Base-by-base conservation (phyloP, 2,888 invertebrate genomes). In the Dexiosoma caninum region DNA sequence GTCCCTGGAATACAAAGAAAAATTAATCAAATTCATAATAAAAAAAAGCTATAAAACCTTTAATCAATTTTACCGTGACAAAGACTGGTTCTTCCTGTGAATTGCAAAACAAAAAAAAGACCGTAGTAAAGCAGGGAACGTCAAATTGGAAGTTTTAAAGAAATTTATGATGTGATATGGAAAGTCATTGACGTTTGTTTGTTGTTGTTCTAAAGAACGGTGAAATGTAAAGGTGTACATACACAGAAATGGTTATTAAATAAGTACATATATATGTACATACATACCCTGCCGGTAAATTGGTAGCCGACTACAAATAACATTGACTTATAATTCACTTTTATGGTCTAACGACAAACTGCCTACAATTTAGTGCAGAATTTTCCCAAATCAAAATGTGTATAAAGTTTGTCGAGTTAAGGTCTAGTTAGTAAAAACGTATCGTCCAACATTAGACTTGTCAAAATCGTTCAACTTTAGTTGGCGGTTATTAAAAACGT, bases 101-200 rank as follows among this genome's bases (percentile, higher is more conserved):
- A 16, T 12, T 19, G 10, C 32, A 44, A 46, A 9, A 44, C 19
- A 44, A 10, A 35, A 75, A 14, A 16, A 62, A 12, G 53, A 14
- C 7, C 19, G 16, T n/a, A 6, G 55, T 53, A 37, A 49, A 42
- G 5, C 27, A 51, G 27, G 42, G 14, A 64, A 66, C 46, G 44
- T 71, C 74, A 66, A 76, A 60, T 49, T 60, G 59, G 32, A 57
- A 59, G 49, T 76, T 80, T 59, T 23, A 40, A 51, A 46, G 53
- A 67, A 81, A 81, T 72, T 81, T 77, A 77, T 72, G 67, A 67
- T 81, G 77, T 77, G 81, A 77, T 72, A 77, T 77, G 57, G 72
- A 72, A 66, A 71, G 53, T 71, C 64, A 66, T 76, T 75, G 66
- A 57, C 23, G 77, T 60, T 67, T 60, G n/a, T n/a, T n/a, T n/a